Evolutionary conservation across 1,140 invertebrate species (phyloP), one percentile per base, ranked within the genome.

Genomic region (Drosophila pseudoobscura): DNA sequence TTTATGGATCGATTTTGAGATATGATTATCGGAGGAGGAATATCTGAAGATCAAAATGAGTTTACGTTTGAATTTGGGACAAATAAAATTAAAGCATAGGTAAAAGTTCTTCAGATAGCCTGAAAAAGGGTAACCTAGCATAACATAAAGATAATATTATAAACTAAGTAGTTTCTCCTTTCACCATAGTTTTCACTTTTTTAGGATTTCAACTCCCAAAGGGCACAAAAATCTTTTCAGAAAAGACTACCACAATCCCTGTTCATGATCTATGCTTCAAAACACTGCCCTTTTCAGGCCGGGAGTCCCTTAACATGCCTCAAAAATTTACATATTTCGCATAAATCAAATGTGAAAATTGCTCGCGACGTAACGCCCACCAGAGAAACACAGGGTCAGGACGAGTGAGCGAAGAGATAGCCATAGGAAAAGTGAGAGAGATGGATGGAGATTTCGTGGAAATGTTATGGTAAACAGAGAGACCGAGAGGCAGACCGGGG

Each of bases 381-480:
- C 52, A 68, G 35, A 29, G 35, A 22, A 29, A 51, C 31, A 39
- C 0, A 24, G 35, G 35, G 13, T 13, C 22, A 26, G 13, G 20
- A 31, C 11, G 43, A 11, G 4, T 15, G 9, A 13, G 3, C 11
- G 35, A 13, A 39, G 35, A 39, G 11, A 39, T 39, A 39, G 35
- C 3, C 22, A 57, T 15, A 17, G 35, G 49, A 57, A 59, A 46
- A 50, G 43, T 13, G 15, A 41, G 47, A 44, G 43, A 31, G 22
- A 57, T 35, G 11, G 24, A 35, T 49, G 35, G 47, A 47, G 52
- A 53, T 65, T 85, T 69, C 78, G 74, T 49, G 43, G 80, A 85
- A 82, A 75, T 75, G 39, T 71, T 80, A 82, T 85, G 82, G 63
- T 87, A 69, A 73, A 64, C 60, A 87, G 60, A 64, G 57, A 87